A percentile compares a stretch with the other conserved stretches of the same genome.
These are phyloP conservation scores for Gobius niger DNA, from an alignment of 2,113 vertebrate genomes.

Conservation along the genomic window DNA sequence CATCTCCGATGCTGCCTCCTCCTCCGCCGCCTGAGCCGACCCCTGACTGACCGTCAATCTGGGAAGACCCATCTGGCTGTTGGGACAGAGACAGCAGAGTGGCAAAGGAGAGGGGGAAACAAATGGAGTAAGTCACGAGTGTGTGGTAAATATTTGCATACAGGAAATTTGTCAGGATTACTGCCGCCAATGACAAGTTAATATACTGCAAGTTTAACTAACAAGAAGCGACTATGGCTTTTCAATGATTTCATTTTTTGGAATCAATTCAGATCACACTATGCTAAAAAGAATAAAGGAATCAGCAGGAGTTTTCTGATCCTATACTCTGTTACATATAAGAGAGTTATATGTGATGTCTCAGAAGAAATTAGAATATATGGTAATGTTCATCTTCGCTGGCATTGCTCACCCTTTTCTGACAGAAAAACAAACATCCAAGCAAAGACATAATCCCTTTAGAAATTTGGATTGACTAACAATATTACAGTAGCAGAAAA, in stretches of 20 bases:
- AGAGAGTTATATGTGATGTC: too few relatives aligned
- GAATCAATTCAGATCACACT: too few relatives aligned
- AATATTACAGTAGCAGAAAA: not conserved
- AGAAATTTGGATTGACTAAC: too few relatives aligned
- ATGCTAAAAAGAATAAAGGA: too few relatives aligned
- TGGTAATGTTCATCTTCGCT: too few relatives aligned
- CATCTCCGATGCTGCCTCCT: constrained; percentile 75
- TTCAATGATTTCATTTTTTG: too few relatives aligned
- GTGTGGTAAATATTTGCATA: not conserved
- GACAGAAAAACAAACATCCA: too few relatives aligned
- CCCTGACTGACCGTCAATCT: constrained; percentile 86
- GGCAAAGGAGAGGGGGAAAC: not conserved
- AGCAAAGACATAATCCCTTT: too few relatives aligned
- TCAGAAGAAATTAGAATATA: too few relatives aligned
- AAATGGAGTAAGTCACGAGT: constrained; percentile 3
- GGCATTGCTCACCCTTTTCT: too few relatives aligned
- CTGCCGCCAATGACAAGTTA: not conserved
- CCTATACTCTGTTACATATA: too few relatives aligned
- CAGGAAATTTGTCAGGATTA: not conserved
- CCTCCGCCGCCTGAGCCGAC: constrained; percentile 64
- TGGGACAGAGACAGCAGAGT: constrained; percentile 56
- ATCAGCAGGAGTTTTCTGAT: too few relatives aligned
- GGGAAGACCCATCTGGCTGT: constrained; percentile 92
- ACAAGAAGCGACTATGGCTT: not conserved
- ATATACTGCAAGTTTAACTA: not conserved